Evolutionary conservation across 2,888 invertebrate species (phyloP).

Genomic region (Diaperis boleti): DNA sequence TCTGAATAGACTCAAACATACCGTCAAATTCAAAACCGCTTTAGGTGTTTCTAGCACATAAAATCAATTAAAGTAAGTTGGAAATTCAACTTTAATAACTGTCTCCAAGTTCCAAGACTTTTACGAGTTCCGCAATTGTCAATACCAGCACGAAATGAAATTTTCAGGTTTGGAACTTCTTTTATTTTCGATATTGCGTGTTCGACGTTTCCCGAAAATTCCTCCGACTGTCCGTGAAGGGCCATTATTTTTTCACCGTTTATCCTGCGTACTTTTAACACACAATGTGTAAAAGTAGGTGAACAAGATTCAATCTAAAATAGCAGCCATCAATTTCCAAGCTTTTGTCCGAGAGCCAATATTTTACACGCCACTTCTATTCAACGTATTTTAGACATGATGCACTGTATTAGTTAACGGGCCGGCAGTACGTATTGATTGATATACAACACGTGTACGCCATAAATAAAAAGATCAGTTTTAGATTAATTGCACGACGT

Average conservation of each 20-base stretch:
- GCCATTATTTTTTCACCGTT: constrained; percentile 19
- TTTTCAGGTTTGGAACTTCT: background rate
- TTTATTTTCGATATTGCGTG: background rate
- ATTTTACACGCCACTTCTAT: constrained; percentile 43
- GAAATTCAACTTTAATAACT: constrained; percentile 16
- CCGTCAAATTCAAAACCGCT: background rate
- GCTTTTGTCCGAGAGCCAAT: constrained; percentile 39
- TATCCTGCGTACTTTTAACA: constrained; percentile 18
- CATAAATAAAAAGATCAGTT: constrained; percentile 35
- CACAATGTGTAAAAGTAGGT: constrained; percentile 39
- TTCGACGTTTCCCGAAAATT: constrained; percentile 4
- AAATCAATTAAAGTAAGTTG: constrained; percentile 18
- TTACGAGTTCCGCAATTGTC: constrained; percentile 10
- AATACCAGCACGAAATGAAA: background rate
- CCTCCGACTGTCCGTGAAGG: constrained; percentile 5
- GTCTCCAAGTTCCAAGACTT: constrained; percentile 2
- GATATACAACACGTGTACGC: constrained; percentile 29
- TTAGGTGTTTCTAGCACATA: background rate
- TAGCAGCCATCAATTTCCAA: constrained; percentile 40
- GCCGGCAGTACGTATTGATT: constrained; percentile 34
- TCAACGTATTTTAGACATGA: constrained; percentile 40
- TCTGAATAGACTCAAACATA: too few relatives aligned
- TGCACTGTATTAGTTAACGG: constrained; percentile 41
- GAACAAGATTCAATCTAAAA: constrained; percentile 41
- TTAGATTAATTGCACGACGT: constrained; percentile 28